Base-by-base conservation (phyloP, 2,797 vertebrate species). In the Labeo calbasu region DNA sequence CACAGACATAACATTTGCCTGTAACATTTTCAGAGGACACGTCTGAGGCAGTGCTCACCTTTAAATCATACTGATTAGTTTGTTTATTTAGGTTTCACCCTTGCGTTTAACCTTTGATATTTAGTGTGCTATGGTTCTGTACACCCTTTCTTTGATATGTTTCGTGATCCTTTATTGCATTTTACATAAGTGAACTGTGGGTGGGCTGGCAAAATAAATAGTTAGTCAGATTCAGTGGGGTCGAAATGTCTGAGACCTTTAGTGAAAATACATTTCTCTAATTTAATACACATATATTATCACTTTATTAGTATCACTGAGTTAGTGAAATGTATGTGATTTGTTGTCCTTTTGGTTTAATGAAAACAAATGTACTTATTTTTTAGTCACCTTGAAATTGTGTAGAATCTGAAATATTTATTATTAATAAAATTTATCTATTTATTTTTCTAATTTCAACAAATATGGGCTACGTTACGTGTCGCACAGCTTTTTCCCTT, bases 11-110 rank as follows among this genome's bases (percentile, higher is more conserved):
- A 32, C 40, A 46, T 46, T 46, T 43, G 8, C 5, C 43, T 61
- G 21, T 65, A 68, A 66, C 32, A 55, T 69, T 77, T 28, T 50
- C 65, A 77, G 48, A 68, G 61, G 73, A 83, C 73, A 69, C 21
- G 3, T 59, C 23, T 32, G 63, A 69, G 19, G 23, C 32, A 55
- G 17, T 43, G 48, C 61, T 77, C 32, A 40, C 15, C 48, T 28
- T 53, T 68, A 77, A 77, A 77, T 77, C 57, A 65, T 23, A 14
- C 25, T n/a, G 46, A 65, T 82, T 82, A 9, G 21, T 13, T 75
- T 50, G 7, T 82, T 73, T 36, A 32, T 82, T 71, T 43, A 59
- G n/a, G 9, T 48, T 63, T 65, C n/a, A 46, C 59, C 59, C 76
- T 78, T 48, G 46, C 6, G 13, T 50, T 55, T 79, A 51, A 69